A percentile compares a stretch with the other conserved stretches of the same genome.
Evolutionary conservation across 2,888 invertebrate species (phyloP).

Genomic region (Mythimna loreyi): DNA sequence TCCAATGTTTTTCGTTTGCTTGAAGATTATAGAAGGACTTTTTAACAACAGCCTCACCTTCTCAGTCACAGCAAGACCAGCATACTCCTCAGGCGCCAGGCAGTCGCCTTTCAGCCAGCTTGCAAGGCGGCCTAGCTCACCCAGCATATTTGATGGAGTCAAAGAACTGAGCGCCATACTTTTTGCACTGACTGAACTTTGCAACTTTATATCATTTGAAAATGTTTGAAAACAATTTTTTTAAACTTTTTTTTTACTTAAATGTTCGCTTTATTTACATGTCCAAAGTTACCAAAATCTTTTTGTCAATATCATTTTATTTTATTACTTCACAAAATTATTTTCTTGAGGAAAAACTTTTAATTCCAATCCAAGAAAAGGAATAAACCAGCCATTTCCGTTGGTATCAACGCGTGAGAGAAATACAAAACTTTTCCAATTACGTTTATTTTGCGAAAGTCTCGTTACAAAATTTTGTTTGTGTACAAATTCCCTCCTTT

Average conservation of each 20-base stretch:
- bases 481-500: conserved; percentile 22
- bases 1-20: background rate
- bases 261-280: conserved; percentile 15
- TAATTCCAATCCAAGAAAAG: conserved; percentile 26
- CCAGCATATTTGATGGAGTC: conserved; percentile 84
- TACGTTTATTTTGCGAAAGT: conserved; percentile 16
- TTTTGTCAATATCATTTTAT: conserved; percentile 30
- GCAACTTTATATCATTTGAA: conserved; percentile 40
- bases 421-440: conserved; percentile 52
- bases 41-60: conserved; percentile 76
- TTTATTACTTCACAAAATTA: conserved; percentile 19
- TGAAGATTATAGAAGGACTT: background rate
- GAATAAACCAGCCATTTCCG: conserved; percentile 22
- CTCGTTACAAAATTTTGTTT: conserved; percentile 15
- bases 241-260: background rate
- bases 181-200: conserved; percentile 19
- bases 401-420: conserved; percentile 20
- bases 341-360: conserved; percentile 43
- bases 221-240: background rate
- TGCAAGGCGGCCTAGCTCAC: conserved; percentile 85
- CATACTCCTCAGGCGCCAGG: conserved; percentile 82
- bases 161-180: conserved; percentile 85
- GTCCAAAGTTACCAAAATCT: conserved; percentile 10
- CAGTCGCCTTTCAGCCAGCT: conserved; percentile 88
- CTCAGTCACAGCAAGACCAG: conserved; percentile 84